Conservation (phyloP, 1,140 invertebrate species). For the Epicauta chinensis region DNA sequence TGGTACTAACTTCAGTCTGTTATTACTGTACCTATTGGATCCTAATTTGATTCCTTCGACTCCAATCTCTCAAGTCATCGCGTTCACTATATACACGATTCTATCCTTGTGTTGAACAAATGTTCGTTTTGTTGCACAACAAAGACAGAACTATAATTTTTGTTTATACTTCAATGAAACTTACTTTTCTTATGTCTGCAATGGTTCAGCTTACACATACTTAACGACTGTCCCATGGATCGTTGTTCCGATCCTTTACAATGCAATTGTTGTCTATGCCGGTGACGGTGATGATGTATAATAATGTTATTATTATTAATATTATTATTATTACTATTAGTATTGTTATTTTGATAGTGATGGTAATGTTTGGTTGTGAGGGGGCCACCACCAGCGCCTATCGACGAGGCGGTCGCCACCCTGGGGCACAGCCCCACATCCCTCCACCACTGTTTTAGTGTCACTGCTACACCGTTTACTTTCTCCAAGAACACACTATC, state of each 20-base stretch:
- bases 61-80: too few species aligned
- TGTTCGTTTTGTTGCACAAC: too few species aligned
- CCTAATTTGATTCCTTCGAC: too few species aligned
- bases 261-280: neutral
- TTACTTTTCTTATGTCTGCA: constrained; percentile 43
- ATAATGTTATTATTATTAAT: neutral
- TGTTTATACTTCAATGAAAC: constrained; percentile 15
- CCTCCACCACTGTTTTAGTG: constrained; percentile 43
- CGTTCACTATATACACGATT: too few species aligned
- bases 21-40: too few species aligned
- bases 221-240: constrained; percentile 43
- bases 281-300: neutral
- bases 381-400: constrained; percentile 18
- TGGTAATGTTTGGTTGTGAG: constrained; percentile 20
- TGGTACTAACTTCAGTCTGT: too few species aligned
- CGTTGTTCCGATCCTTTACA: constrained; percentile 22
- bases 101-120: too few species aligned
- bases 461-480: constrained; percentile 40
- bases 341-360: neutral
- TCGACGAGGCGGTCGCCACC: constrained; percentile 30
- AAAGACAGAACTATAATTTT: neutral
- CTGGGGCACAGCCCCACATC: constrained; percentile 43
- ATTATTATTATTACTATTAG: too few species aligned
- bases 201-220: constrained; percentile 43
- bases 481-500: constrained; percentile 32